Base-by-base conservation (phyloP, 1,140 invertebrate species). In the Phthorimaea operculella region DNA sequence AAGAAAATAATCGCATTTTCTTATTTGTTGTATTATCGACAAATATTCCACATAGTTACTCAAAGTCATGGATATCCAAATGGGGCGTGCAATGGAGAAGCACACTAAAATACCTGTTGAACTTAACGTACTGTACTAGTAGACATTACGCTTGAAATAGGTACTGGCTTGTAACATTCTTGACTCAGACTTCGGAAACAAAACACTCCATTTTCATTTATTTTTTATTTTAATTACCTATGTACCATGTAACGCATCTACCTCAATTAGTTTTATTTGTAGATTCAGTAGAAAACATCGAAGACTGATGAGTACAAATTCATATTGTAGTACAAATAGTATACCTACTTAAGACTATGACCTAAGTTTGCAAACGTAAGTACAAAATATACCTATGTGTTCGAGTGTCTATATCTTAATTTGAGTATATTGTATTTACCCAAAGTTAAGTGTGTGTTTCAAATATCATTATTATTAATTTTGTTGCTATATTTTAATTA, bases 381-480 rank as follows among this genome's bases (percentile, higher is more conserved):
- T 79, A 76, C 74, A 79, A 76, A 79, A 66, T 72, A 67, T 28
- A 28, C 21, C 21, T 74, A 74, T 74, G 74, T 79, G 76, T 79
- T 79, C 76, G 72, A 73, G 72, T 79, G 73, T 72, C 66, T 62
- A 69, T 73, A 71, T 66, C 60, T 64, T 80, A 64, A 70, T 63
- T 74, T 69, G 73, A 72, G 59, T 76, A 74, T 77, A 75, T 72
- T 72, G 59, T 73, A 66, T 82, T 75, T 79, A 84, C 74, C 77
- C 76, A 84, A 82, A 84, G 76, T 81, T 81, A 75, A 69, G 76
- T 72, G 79, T 82, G 78, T 81, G 75, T 81, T 75, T 78, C 74
- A 74, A 74, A 54, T 48, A 55, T 73, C 58, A 76, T 76, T 74
- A 74, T 79, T 79, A 72, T 71, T 72, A 70, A 74, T 75, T 78